Conservation (phyloP, 2,888 invertebrate genomes). For the Agriotes lineatus region DNA sequence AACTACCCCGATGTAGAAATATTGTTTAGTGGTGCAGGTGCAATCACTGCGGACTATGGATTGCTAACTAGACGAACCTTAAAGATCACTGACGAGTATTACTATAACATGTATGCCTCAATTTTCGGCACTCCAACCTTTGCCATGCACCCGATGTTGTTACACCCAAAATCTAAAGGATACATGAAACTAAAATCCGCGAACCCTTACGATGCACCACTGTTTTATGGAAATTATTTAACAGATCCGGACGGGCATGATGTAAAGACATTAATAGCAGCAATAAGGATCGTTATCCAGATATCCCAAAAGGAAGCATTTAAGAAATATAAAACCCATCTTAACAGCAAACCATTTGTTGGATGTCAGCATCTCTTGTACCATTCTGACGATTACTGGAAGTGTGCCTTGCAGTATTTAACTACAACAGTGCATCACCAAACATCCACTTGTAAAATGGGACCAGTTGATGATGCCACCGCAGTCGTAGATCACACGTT, state of each 20-base stretch:
- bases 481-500: slow-evolving; percentile 76
- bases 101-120: slow-evolving; percentile 52
- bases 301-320: slow-evolving; percentile 73
- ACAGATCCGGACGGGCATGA: slow-evolving; percentile 72
- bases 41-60: slow-evolving; percentile 73
- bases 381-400: slow-evolving; percentile 78
- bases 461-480: slow-evolving; percentile 71
- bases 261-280: slow-evolving; percentile 72
- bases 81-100: slow-evolving; percentile 61
- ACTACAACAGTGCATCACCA: slow-evolving; percentile 55
- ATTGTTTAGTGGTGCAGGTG: slow-evolving; percentile 71
- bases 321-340: slow-evolving; percentile 68
- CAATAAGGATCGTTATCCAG: slow-evolving; percentile 71
- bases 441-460: slow-evolving; percentile 79
- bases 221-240: slow-evolving; percentile 75
- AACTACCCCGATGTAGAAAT: slow-evolving; percentile 76
- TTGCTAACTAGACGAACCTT: slow-evolving; percentile 62
- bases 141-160: slow-evolving; percentile 68
- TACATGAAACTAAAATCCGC: slow-evolving; percentile 68
- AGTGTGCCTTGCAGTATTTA: slow-evolving; percentile 70
- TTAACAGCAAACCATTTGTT: slow-evolving; percentile 60
- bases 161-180: slow-evolving; percentile 74
- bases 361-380: slow-evolving; percentile 68
- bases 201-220: slow-evolving; percentile 71
- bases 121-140: slow-evolving; percentile 62